phyloP scores from a whole-genome alignment of 2,797 vertebrate species.

The Spatula clypeata region DNA sequence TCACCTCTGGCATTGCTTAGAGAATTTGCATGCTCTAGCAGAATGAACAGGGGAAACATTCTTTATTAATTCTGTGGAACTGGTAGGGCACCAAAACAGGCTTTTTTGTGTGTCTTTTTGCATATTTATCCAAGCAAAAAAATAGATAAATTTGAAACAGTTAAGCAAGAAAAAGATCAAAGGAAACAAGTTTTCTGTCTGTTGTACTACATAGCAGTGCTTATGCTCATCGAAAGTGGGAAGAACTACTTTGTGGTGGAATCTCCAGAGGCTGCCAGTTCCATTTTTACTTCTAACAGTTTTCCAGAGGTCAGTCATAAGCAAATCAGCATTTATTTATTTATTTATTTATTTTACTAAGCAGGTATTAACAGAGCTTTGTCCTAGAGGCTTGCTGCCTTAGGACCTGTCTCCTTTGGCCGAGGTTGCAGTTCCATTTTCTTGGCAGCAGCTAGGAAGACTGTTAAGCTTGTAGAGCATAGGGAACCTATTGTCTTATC shows the following conservation, averaged over 20 bases:
- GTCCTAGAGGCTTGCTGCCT: neutral
- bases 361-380: neutral
- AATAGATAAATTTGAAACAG: neutral
- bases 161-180: neutral
- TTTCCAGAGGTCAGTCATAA: neutral
- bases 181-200: neutral
- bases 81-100: neutral
- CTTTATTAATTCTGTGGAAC: neutral
- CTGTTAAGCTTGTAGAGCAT: neutral
- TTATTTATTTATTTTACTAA: neutral
- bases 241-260: neutral
- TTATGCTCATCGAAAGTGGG: neutral
- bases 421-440: slow-evolving; percentile 1
- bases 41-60: neutral
- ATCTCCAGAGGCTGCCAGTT: neutral
- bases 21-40: neutral
- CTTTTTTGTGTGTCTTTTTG: neutral
- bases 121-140: fast-evolving
- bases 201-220: neutral
- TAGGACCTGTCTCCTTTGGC: neutral
- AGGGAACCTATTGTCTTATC: neutral
- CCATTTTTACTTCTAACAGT: neutral
- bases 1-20: neutral
- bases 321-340: neutral
- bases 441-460: neutral